These are phyloP conservation scores for Rhynchophorus ferrugineus DNA, from an alignment of 1,140 invertebrate species.

Conservation along the genomic window DNA sequence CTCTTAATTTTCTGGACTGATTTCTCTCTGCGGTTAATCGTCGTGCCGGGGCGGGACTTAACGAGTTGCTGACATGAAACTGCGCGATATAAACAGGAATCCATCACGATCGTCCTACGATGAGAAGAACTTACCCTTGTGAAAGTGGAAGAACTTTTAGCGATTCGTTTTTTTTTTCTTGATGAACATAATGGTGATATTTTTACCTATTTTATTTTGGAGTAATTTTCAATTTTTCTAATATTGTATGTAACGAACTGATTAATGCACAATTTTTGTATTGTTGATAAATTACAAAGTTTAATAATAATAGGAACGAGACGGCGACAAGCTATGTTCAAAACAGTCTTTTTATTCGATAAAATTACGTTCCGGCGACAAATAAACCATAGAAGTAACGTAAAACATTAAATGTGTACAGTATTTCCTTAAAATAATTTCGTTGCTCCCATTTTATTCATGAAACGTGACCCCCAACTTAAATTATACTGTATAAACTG, in stretches of 20 bases:
- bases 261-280: constrained; percentile 24
- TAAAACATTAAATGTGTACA: constrained; percentile 8
- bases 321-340: constrained; percentile 31
- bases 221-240: constrained; percentile 34
- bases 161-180: constrained; percentile 13
- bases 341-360: too few relatives aligned
- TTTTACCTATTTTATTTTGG: constrained; percentile 20
- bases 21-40: constrained; percentile 14
- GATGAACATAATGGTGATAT: constrained; percentile 16
- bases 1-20: constrained; percentile 19
- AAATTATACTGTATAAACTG: constrained; percentile 6
- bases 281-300: constrained; percentile 38
- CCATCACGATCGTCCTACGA: constrained; percentile 11
- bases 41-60: constrained; percentile 8
- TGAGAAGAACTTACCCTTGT: constrained; percentile 11
- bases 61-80: neutral
- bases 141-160: constrained; percentile 19
- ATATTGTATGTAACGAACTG: constrained; percentile 29
- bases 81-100: constrained; percentile 12
- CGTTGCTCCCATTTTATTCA: neutral
- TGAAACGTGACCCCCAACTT: neutral
- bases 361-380: too few relatives aligned
- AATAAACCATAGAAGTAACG: constrained; percentile 8
- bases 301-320: constrained; percentile 31
- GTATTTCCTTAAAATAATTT: neutral